Percentiles rank a stretch among this genome's conserved stretches.
Evolutionary conservation across 2,113 vertebrate genomes (phyloP).

Genomic region (Zootoca vivipara): DNA sequence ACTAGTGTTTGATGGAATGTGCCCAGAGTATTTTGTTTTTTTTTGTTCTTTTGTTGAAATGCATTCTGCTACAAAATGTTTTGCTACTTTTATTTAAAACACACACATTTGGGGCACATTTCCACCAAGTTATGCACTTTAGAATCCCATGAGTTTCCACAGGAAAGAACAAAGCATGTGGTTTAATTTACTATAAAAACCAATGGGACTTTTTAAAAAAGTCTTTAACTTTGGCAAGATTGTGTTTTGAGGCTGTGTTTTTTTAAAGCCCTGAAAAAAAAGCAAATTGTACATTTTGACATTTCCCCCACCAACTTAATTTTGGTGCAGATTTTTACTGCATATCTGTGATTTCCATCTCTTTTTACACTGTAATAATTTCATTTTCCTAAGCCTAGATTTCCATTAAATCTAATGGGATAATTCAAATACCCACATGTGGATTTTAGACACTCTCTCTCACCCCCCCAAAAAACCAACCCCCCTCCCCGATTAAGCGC

Average conservation of each 20-base stretch:
- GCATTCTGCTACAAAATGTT: not conserved
- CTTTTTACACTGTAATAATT: not conserved
- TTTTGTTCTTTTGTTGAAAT: slow-evolving; percentile 18
- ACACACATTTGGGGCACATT: no score
- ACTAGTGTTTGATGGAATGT: slow-evolving; percentile 56
- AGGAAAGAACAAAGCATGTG: not conserved
- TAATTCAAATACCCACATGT: not conserved
- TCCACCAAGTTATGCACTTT: not conserved
- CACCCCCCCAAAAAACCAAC: no score
- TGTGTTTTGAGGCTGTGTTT: not conserved
- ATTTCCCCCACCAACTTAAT: not conserved
- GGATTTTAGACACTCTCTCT: not conserved
- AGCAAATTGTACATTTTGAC: not conserved
- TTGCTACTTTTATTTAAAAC: no score
- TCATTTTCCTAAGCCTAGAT: not conserved
- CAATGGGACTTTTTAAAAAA: not conserved
- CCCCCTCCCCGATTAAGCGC: no score
- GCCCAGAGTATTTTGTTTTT: slow-evolving; percentile 32
- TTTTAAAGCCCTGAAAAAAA: not conserved
- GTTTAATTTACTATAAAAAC: not conserved
- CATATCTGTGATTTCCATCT: not conserved
- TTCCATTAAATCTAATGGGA: not conserved
- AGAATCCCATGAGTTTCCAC: not conserved
- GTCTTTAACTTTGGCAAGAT: no score
- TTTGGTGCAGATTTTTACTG: not conserved